Percentiles rank a stretch among this genome's conserved stretches.
Evolutionary conservation across 1,140 invertebrate species (phyloP).

Genomic region (Venustaconcha ellipsiformis): DNA sequence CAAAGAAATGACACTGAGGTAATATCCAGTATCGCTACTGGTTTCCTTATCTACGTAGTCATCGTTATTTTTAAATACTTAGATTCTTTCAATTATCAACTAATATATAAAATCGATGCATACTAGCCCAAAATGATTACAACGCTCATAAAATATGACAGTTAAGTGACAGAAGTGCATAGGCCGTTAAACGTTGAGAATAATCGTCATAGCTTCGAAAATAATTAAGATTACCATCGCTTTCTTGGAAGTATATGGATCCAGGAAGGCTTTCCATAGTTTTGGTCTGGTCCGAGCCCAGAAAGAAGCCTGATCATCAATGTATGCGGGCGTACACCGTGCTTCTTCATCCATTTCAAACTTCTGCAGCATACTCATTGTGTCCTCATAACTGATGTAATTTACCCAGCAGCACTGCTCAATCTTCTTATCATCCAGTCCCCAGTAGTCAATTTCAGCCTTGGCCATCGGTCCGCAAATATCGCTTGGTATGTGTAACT

Average conservation of each 20-base stretch:
- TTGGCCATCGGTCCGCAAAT: conserved; percentile 98
- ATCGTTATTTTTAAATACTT: no score
- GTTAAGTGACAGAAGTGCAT: no score
- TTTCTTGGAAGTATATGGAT: conserved; percentile 27
- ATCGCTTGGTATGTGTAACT: conserved; percentile 97
- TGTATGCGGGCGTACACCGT: conserved; percentile 28
- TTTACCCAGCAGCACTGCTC: conserved; percentile 45
- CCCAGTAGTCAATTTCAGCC: conserved; percentile 94
- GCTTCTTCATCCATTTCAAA: conserved; percentile 38
- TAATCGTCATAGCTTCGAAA: no score
- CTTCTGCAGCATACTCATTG: conserved; percentile 19
- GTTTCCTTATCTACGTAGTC: no score
- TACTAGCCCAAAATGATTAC: no score
- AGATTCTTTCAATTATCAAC: no score
- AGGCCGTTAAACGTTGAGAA: no score
- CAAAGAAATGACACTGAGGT: no score
- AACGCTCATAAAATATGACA: no score
- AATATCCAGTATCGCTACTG: no score
- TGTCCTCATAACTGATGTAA: conserved; percentile 37
- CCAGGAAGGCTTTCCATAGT: conserved; percentile 37
- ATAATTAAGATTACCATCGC: conserved; percentile 12
- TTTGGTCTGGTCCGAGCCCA: conserved; percentile 42
- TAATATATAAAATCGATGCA: no score
- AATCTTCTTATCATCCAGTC: conserved; percentile 43
- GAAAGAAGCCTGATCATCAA: conserved; percentile 49